Conservation (phyloP, 2,888 invertebrate species). For the Tipula helvola region DNA sequence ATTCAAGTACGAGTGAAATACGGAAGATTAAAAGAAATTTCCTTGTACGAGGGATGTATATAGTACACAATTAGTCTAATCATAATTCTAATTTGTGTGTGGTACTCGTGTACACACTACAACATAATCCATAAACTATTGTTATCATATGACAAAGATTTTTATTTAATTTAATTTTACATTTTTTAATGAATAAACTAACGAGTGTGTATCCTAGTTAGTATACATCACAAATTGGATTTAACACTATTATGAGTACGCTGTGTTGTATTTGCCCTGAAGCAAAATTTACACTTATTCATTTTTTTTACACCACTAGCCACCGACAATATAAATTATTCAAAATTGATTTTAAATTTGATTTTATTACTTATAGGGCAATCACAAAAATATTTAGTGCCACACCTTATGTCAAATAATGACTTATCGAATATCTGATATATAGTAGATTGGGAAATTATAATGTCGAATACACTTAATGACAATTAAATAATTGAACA, state of each 20-base stretch:
- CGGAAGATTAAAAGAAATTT: background rate
- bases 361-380: background rate
- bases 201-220: background rate
- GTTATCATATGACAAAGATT: background rate
- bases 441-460: background rate
- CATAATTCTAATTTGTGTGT: background rate
- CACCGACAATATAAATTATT: background rate
- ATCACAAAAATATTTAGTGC: background rate
- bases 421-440: background rate
- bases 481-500: background rate
- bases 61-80: background rate
- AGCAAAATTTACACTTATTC: constrained; percentile 7
- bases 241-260: background rate
- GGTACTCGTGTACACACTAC: background rate
- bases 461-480: background rate
- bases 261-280: background rate
- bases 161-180: background rate
- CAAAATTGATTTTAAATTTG: background rate
- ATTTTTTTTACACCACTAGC: background rate
- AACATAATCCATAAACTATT: background rate
- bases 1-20: background rate
- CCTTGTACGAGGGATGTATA: background rate
- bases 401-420: background rate
- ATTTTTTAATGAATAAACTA: background rate
- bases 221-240: background rate